These are phyloP conservation scores for Galerucella calmariensis DNA, from an alignment of 2,888 invertebrate species.

Conservation along the genomic window DNA sequence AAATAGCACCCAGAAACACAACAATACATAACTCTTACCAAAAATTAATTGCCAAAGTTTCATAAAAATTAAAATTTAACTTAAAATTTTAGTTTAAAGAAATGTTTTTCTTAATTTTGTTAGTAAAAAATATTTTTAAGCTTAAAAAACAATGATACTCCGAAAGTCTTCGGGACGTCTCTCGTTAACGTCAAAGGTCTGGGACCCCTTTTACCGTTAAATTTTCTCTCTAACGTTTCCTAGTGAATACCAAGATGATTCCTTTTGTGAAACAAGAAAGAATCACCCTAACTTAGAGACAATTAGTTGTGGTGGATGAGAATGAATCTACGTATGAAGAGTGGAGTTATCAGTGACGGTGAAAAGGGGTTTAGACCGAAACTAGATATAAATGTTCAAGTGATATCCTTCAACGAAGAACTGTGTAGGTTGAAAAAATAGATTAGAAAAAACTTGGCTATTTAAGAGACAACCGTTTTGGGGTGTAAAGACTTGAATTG, in stretches of 20 bases:
- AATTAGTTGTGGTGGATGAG: conserved; percentile 49
- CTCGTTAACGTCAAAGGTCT: background rate
- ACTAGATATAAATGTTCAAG: too few relatives aligned
- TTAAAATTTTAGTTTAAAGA: background rate
- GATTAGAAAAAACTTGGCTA: too few relatives aligned
- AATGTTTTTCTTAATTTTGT: background rate
- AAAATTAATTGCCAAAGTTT: background rate
- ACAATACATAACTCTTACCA: too few relatives aligned
- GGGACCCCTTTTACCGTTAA: conserved; percentile 40
- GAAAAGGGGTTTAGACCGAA: background rate
- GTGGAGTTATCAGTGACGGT: background rate
- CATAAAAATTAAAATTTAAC: background rate
- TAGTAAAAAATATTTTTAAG: too few relatives aligned
- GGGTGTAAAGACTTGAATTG: too few relatives aligned
- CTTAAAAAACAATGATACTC: background rate
- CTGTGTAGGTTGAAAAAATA: too few relatives aligned
- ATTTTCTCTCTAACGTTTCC: conserved; percentile 48
- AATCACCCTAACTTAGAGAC: conserved; percentile 49
- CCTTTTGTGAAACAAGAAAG: conserved; percentile 40
- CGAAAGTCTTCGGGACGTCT: background rate
- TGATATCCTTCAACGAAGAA: too few relatives aligned
- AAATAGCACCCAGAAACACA: too few relatives aligned
- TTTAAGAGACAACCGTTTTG: too few relatives aligned
- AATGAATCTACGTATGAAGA: conserved; percentile 42
- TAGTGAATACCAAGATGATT: conserved; percentile 53